These are phyloP conservation scores for Cyclura pinguis DNA, from an alignment of 2,797 vertebrate genomes.

Conservation along the genomic window DNA sequence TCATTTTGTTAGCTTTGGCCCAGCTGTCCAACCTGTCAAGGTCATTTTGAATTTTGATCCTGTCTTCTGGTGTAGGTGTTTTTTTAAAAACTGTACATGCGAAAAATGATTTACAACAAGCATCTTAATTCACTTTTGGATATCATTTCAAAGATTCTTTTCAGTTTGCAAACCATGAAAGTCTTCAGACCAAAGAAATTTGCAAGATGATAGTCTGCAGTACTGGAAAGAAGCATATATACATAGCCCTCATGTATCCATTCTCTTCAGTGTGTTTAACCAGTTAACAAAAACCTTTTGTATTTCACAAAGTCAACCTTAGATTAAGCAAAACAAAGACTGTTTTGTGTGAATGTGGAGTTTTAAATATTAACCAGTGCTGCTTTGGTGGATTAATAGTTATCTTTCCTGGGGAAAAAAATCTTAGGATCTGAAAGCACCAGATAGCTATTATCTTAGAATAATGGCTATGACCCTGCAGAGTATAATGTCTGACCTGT, in stretches of 20 bases:
- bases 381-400: not conserved
- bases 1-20: too few species aligned
- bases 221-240: not conserved
- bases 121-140: not conserved
- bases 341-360: not conserved
- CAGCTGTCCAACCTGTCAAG: too few species aligned
- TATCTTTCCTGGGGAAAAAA: not conserved
- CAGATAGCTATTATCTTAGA: not conserved
- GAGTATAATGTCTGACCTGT: too few species aligned
- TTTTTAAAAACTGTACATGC: not conserved
- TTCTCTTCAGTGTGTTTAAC: not conserved
- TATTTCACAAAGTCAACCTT: not conserved
- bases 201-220: not conserved
- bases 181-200: not conserved
- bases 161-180: not conserved
- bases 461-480: not conserved
- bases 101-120: not conserved
- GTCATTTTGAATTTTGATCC: too few species aligned
- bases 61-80: too few species aligned
- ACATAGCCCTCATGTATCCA: not conserved
- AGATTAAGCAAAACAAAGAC: not conserved
- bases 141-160: not conserved
- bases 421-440: not conserved
- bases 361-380: not conserved
- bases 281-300: not conserved